Percentiles rank a stretch among this genome's conserved stretches.
Conservation (phyloP, 2,888 invertebrate genomes). For the Boloria euphrosyne region DNA sequence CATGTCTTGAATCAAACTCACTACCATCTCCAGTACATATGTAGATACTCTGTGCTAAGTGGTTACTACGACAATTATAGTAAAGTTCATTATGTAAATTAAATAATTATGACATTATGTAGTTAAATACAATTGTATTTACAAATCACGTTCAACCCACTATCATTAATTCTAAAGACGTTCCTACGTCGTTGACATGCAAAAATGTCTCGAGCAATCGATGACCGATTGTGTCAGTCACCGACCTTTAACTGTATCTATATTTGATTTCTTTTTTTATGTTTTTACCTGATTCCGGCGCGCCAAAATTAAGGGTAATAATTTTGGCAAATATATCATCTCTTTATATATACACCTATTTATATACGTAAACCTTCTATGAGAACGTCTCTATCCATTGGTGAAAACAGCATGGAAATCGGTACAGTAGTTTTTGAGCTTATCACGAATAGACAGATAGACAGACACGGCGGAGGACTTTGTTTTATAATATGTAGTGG, state of each 20-base stretch:
- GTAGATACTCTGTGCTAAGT: neutral
- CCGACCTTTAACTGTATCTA: neutral
- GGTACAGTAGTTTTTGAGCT: too few species aligned
- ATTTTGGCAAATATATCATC: too few species aligned
- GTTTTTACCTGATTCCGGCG: neutral
- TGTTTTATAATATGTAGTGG: too few species aligned
- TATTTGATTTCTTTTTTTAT: neutral
- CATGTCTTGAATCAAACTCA: too few species aligned
- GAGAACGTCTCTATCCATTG: too few species aligned
- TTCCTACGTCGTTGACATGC: neutral
- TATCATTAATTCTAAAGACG: slow-evolving; percentile 13
- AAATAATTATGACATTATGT: neutral
- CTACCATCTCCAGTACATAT: too few species aligned
- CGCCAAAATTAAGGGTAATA: too few species aligned
- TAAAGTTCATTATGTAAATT: neutral
- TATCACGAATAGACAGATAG: too few species aligned
- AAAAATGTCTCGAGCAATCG: slow-evolving; percentile 1
- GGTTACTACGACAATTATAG: neutral
- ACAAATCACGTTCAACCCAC: neutral
- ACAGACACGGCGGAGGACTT: too few species aligned
- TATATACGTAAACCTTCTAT: too few species aligned
- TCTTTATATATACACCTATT: too few species aligned
- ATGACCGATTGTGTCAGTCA: slow-evolving; percentile 14
- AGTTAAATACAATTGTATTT: neutral
- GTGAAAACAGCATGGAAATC: too few species aligned